Conservation (phyloP, 2,888 invertebrate species). For the Xestia c-nigrum region DNA sequence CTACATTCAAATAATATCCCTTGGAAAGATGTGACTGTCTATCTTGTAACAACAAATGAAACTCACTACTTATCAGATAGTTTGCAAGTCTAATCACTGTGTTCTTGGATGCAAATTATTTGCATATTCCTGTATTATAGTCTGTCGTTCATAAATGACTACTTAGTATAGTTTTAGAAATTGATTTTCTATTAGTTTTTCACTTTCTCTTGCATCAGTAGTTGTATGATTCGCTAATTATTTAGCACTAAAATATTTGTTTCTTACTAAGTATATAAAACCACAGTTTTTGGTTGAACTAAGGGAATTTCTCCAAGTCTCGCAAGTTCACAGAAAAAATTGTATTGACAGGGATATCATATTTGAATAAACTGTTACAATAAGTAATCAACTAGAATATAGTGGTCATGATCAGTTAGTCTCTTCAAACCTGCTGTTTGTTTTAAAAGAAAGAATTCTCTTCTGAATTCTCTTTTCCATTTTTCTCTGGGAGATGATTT, state of each 20-base stretch:
- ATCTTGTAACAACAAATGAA: neutral
- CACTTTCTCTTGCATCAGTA: neutral
- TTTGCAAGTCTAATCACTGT: constrained; percentile 7
- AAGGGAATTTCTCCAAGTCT: neutral
- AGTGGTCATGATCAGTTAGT: neutral
- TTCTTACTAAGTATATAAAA: no score
- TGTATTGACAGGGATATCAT: neutral
- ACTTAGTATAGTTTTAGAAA: neutral
- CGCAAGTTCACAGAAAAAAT: neutral
- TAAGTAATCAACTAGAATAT: neutral
- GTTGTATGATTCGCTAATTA: no score
- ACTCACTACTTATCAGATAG: neutral
- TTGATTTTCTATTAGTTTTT: neutral
- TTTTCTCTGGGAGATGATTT: neutral
- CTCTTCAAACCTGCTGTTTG: neutral
- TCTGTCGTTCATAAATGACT: neutral
- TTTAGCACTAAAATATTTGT: no score
- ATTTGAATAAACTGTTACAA: neutral
- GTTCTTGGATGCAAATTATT: constrained; percentile 9
- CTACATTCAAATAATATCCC: neutral
- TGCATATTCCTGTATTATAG: neutral
- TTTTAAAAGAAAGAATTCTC: neutral
- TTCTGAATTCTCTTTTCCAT: neutral
- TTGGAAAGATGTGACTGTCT: neutral
- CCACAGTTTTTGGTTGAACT: neutral